Evolutionary conservation across 2,888 invertebrate species (phyloP), one percentile per base, ranked within the genome.

Genomic region (Phengaris alcon): DNA sequence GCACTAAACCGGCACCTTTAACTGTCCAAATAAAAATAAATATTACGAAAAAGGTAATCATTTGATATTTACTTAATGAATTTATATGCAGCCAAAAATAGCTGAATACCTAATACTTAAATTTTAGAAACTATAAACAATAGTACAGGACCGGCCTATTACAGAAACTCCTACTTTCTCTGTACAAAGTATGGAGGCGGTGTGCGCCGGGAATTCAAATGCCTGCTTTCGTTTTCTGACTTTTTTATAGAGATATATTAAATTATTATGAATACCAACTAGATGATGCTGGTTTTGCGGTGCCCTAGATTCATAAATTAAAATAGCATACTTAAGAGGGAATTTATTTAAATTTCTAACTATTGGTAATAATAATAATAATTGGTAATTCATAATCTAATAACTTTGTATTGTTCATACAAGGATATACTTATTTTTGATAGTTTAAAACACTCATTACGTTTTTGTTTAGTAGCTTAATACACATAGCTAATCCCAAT

Each of bases 81-180:
- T 22, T 59, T 10, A 10, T 59, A 22, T 7, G 9, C 15, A 57
- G 15, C n/a, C n/a, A 22, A 10, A 10, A 22, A 59, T 10, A 10
- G 9, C 8, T 59, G 15, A 57, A 57, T 57, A 57, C 4, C 10
- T 10, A 15, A 12, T 44, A 64, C 64, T 35, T 44, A 13, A 64
- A 12, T 12, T 10, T 64, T 64, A 64, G 64, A 64, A 64, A 64
- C 64, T 64, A 44, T 64, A 64, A 64, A 64, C 64, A 64, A 64
- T 64, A 7, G 64, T 64, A 59, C 35, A 64, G 64, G 35, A 64
- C 64, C 44, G 80, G 82, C 80, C 81, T 84, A 86, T 85, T 70
- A 75, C 86, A 82, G 84, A 85, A 87, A 82, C 82, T 84, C 84
- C 84, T 83, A 90, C 92, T 92, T 92, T 91, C 91, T 87, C 91